Base-by-base conservation (phyloP, 2,888 invertebrate genomes). In the Spicauda simplicius region DNA sequence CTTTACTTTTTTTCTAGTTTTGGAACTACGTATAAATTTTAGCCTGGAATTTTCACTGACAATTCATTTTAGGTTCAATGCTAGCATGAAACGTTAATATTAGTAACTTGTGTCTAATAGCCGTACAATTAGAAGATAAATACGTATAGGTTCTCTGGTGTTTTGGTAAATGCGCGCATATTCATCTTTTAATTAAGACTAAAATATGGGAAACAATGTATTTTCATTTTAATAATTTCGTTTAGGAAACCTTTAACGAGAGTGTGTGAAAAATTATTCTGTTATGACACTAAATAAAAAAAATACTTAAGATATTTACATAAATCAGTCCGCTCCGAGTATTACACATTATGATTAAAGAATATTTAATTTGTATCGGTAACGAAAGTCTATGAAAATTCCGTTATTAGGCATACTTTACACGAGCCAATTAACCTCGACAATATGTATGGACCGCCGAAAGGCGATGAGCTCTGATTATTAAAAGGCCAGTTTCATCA, bases 401-500 rank as follows among this genome's bases (percentile, higher is more conserved):
- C 20, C 16, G 2, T 45, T 45, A 45, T 58, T 45, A 45, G 12
- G 45, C n/a, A 20, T 45, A 19, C 12, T 33, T 48, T 45, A 33
- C 48, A 20, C 19, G 33, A 14, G 19, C 48, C 30, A 64, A 64
- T 64, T 56, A 56, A 50, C 33, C n/a, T 50, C 8, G 10, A 56
- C 64, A 63, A 56, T 56, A 50, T 0, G 54, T 55, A 53, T 12
- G 41, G 54, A 12, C 0, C 33, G 19, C 56, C 64, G 56, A 48
- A 25, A 56, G 50, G 37, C 37, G 37, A 30, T 14, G 33, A 30
- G 18, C 16, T 30, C 18, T 48, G 33, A 6, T 64, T 64, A 63
- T 55, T 63, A 64, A 55, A 63, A 56, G n/a, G 33, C 18, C 30
- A 18, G 33, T 33, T 56, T 50, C 37, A 50, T 56, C 54, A 56